Conservation (phyloP, 2,113 vertebrate genomes). For the Semnopithecus entellus region DNA sequence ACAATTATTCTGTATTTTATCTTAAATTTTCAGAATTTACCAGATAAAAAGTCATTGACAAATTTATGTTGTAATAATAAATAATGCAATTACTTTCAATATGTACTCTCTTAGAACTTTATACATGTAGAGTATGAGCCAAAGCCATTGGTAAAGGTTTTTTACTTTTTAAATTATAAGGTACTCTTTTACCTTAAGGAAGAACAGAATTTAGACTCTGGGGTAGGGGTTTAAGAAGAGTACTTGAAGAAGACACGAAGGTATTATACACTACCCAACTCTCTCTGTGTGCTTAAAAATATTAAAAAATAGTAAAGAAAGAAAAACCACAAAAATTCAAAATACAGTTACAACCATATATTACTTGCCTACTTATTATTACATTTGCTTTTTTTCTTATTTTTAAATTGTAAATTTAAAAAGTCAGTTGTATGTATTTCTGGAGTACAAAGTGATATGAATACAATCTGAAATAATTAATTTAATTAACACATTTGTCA, state of each 20-base stretch:
- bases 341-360: not conserved
- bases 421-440: not conserved
- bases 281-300: not conserved
- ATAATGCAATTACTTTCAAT: not conserved
- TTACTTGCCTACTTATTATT: not conserved
- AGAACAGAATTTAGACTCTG: not conserved
- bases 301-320: not conserved
- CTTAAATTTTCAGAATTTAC: not conserved
- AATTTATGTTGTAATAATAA: not conserved
- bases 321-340: not conserved
- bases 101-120: not conserved
- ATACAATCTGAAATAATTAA: not conserved
- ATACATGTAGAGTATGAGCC: not conserved
- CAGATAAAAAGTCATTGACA: not conserved
- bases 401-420: not conserved
- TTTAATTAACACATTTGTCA: not conserved
- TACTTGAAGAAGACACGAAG: not conserved
- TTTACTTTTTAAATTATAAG: not conserved
- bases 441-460: not conserved
- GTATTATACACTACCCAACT: not conserved
- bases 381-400: not conserved
- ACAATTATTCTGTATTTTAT: not conserved
- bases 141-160: not conserved
- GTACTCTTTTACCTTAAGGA: not conserved
- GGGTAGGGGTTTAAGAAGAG: not conserved